Percentiles rank a stretch among this genome's conserved stretches.
These are phyloP conservation scores for Brachynemurus nebulosus DNA, from an alignment of 2,888 invertebrate species.

Conservation along the genomic window DNA sequence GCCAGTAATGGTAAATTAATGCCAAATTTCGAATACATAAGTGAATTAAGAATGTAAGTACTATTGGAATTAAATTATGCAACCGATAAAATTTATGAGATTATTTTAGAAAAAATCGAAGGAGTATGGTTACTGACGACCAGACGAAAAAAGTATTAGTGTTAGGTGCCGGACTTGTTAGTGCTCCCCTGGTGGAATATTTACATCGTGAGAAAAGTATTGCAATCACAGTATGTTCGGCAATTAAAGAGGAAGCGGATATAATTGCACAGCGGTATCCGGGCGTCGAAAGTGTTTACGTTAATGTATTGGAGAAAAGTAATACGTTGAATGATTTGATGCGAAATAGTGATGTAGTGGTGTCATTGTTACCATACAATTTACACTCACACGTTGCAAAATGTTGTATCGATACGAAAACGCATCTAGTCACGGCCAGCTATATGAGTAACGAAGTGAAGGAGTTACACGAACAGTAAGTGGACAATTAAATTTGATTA, in stretches of 20 bases:
- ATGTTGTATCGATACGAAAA: constrained; percentile 71
- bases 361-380: constrained; percentile 82
- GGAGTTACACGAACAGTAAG: constrained; percentile 60
- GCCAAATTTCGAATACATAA: constrained; percentile 87
- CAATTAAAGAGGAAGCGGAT: constrained; percentile 80
- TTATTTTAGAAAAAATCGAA: constrained; percentile 6
- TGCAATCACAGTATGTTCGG: constrained; percentile 71
- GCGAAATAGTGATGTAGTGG: constrained; percentile 57
- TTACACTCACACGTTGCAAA: constrained; percentile 78
- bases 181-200: constrained; percentile 90
- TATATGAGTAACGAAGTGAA: constrained; percentile 79
- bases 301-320: constrained; percentile 65
- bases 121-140: constrained; percentile 29
- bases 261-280: constrained; percentile 61
- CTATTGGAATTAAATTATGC: neutral
- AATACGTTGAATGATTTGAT: constrained; percentile 59
- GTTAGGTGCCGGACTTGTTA: constrained; percentile 90
- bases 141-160: constrained; percentile 66
- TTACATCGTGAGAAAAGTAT: constrained; percentile 68
- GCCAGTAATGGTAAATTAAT: constrained; percentile 90
- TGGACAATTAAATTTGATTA: constrained; percentile 14
- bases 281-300: constrained; percentile 63
- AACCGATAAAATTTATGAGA: neutral
- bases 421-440: constrained; percentile 93
- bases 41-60: constrained; percentile 61